These are phyloP conservation scores for Ceratitis capitata DNA, from an alignment of 1,140 invertebrate species.

Conservation along the genomic window DNA sequence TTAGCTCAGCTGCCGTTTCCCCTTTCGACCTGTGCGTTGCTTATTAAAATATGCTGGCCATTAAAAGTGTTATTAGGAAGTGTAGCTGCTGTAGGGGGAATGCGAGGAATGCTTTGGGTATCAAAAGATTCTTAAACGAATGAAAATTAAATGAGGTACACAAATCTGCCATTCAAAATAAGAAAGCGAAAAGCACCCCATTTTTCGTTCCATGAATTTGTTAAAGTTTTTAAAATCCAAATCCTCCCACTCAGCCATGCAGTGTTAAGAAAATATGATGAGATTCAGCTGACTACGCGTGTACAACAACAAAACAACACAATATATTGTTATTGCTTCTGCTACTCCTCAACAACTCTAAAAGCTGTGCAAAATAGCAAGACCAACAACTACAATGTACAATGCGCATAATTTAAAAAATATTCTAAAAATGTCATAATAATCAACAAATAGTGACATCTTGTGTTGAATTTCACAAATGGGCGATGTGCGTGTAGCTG, in stretches of 20 bases:
- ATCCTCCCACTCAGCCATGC: not conserved
- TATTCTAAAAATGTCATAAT: not conserved
- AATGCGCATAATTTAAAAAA: not conserved
- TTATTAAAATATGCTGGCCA: constrained; percentile 27
- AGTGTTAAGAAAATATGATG: not conserved
- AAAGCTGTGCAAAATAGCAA: not conserved
- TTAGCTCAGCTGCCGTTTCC: not conserved
- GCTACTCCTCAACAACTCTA: not conserved
- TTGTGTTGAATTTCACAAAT: not conserved
- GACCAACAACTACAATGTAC: not conserved
- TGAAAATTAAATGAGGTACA: not conserved
- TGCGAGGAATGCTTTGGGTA: not conserved
- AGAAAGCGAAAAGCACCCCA: not conserved
- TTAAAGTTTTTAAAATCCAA: not conserved
- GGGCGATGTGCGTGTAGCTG: not conserved
- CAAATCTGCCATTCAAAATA: not conserved
- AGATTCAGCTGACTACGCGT: not conserved
- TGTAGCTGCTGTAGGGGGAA: not conserved
- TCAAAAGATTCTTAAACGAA: not conserved
- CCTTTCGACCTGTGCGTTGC: not conserved
- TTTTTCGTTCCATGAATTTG: not conserved
- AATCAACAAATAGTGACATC: constrained; percentile 19
- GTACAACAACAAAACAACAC: not conserved
- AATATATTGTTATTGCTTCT: too few relatives aligned
- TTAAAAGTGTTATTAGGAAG: not conserved